phyloP scores from a whole-genome alignment of 2,113 vertebrate genomes.

The Phoxinus phoxinus region DNA sequence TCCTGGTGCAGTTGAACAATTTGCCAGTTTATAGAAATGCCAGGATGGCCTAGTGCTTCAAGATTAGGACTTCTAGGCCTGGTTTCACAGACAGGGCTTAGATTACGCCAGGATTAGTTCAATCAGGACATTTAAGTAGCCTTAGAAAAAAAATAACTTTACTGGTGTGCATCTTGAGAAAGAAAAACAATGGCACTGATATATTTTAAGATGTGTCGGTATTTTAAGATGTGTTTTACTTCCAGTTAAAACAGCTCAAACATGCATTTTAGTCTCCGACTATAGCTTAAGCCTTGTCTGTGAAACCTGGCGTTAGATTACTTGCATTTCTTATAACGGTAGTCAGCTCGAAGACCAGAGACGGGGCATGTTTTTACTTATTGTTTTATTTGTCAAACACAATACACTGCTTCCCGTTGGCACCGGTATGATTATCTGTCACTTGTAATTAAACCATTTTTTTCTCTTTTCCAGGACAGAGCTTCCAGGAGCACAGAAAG shows the following conservation, averaged over 20 bases:
- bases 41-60: not conserved
- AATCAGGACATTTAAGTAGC: no score
- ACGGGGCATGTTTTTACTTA: not conserved
- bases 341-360: not conserved
- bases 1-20: not conserved
- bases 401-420: not conserved
- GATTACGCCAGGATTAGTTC: no score
- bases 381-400: not conserved
- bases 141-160: no score
- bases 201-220: no score
- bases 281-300: no score
- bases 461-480: slow-evolving; percentile 43
- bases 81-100: no score
- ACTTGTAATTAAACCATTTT: slow-evolving; percentile 32
- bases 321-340: not conserved
- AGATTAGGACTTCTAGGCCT: not conserved
- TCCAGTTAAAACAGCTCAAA: no score
- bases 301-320: not conserved
- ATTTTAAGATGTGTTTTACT: no score
- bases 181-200: no score
- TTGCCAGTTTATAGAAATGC: not conserved
- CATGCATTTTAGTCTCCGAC: no score
- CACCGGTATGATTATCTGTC: not conserved
- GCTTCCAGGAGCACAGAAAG: slow-evolving; percentile 18
- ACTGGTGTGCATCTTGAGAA: no score